phyloP scores from a whole-genome alignment of 2,113 vertebrate species.

The Mormoops blainvillei region DNA sequence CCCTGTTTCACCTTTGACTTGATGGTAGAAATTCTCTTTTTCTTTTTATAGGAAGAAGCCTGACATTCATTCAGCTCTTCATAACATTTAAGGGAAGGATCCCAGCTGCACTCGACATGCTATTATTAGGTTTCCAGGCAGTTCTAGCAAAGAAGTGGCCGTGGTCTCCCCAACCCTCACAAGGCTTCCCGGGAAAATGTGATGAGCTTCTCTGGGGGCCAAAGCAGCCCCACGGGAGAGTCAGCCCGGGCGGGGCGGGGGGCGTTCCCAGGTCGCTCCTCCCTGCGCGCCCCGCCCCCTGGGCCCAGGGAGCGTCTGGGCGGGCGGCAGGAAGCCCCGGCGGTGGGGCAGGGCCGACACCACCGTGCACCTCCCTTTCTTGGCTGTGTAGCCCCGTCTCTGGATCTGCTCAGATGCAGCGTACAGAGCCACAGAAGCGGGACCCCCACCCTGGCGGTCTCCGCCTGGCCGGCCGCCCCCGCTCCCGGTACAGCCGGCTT shows the following conservation, averaged over 20 bases:
- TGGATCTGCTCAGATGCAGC: background rate
- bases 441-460: rapidly evolving
- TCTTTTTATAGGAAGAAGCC: background rate
- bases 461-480: background rate
- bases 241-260: rapidly evolving
- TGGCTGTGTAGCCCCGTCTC: rapidly evolving
- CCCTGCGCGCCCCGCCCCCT: rapidly evolving
- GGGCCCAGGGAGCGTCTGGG: background rate
- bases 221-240: rapidly evolving
- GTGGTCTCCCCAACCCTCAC: background rate
- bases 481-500: rapidly evolving
- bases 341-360: rapidly evolving
- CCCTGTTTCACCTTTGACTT: background rate
- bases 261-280: rapidly evolving
- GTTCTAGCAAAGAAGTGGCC: conserved; percentile 29
- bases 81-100: background rate
- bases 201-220: background rate
- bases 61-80: background rate
- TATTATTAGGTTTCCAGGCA: conserved; percentile 11
- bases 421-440: rapidly evolving
- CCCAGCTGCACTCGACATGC: background rate
- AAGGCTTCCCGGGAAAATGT: conserved; percentile 12
- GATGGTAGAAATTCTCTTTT: background rate
- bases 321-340: background rate
- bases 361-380: rapidly evolving